phyloP scores from a whole-genome alignment of 2,888 invertebrate species.

The Xanthia togata region DNA sequence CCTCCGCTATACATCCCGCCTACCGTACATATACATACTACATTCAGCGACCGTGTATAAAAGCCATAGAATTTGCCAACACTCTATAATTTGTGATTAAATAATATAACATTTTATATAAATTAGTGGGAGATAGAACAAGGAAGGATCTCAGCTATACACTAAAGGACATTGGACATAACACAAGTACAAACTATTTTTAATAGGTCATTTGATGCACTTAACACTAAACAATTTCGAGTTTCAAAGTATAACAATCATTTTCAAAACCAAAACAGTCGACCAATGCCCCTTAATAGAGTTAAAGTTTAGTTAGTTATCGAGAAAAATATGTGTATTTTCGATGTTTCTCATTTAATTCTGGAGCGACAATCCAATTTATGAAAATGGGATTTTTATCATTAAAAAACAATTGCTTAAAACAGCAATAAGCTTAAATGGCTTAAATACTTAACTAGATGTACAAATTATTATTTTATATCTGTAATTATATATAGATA shows the following conservation, averaged over 20 bases:
- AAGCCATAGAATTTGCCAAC: slow-evolving; percentile 83
- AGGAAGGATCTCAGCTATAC: slow-evolving; percentile 62
- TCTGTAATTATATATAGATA: slow-evolving; percentile 69
- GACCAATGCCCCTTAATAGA: slow-evolving; percentile 64
- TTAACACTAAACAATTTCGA: slow-evolving; percentile 54
- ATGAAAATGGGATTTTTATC: slow-evolving; percentile 73
- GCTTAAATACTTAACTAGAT: slow-evolving; percentile 77
- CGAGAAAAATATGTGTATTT: slow-evolving; percentile 70
- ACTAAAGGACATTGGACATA: slow-evolving; percentile 73
- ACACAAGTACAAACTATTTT: slow-evolving; percentile 49
- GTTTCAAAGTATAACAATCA: slow-evolving; percentile 44
- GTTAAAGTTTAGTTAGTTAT: slow-evolving; percentile 49
- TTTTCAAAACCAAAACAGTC: slow-evolving; percentile 51
- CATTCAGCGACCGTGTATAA: slow-evolving; percentile 85
- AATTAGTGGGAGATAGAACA: slow-evolving; percentile 69
- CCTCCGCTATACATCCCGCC: slow-evolving; percentile 78
- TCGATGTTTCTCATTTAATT: slow-evolving; percentile 75
- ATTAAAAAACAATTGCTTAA: slow-evolving; percentile 81
- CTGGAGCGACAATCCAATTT: slow-evolving; percentile 80
- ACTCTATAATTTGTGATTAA: slow-evolving; percentile 80
- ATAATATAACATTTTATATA: slow-evolving; percentile 72
- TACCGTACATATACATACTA: slow-evolving; percentile 85
- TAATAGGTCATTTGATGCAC: slow-evolving; percentile 51
- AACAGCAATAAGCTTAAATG: slow-evolving; percentile 83
- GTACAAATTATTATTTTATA: slow-evolving; percentile 75